These are phyloP conservation scores for Ditylenchus dipsaci DNA, from an alignment of 1,140 invertebrate species.

Conservation along the genomic window DNA sequence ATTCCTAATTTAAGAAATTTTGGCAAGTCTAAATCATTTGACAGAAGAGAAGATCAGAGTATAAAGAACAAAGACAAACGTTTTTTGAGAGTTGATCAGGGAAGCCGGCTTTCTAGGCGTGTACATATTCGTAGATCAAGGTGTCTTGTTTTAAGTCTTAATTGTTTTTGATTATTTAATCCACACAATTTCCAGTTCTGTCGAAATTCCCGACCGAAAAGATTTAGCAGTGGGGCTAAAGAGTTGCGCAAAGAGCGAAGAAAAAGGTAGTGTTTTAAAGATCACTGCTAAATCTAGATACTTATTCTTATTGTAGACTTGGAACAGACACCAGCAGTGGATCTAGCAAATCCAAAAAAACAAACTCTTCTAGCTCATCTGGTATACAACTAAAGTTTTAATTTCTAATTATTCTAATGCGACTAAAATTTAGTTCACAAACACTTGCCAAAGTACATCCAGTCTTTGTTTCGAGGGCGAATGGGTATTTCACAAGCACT, in stretches of 20 bases:
- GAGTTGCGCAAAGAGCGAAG: slow-evolving; percentile 53
- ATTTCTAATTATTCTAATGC: slow-evolving; percentile 6
- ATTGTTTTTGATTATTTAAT: not conserved
- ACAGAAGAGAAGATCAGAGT: slow-evolving; percentile 49
- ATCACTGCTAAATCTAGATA: not conserved
- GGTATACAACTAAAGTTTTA: not conserved
- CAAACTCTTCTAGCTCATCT: slow-evolving; percentile 34
- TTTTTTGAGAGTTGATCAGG: slow-evolving; percentile 53
- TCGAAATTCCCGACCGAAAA: slow-evolving; percentile 56
- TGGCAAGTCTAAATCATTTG: slow-evolving; percentile 51
- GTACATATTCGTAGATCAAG: slow-evolving; percentile 56
- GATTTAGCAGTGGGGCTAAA: slow-evolving; percentile 56
- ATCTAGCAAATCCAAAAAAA: slow-evolving; percentile 55
- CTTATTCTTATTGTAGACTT: slow-evolving; percentile 31
- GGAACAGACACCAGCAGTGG: slow-evolving; percentile 56
- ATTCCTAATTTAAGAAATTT: slow-evolving; percentile 17
- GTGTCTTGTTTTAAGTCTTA: slow-evolving; percentile 19
- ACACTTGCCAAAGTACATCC: slow-evolving; percentile 56
- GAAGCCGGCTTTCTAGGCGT: slow-evolving; percentile 49
- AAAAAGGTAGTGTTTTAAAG: slow-evolving; percentile 30
- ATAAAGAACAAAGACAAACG: slow-evolving; percentile 43
- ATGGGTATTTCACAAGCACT: slow-evolving; percentile 48
- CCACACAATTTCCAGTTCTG: slow-evolving; percentile 45
- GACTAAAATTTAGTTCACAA: slow-evolving; percentile 43
- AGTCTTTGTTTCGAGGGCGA: slow-evolving; percentile 52